These are phyloP conservation scores for Altica lythri DNA, from an alignment of 2,888 invertebrate genomes.

Conservation along the genomic window DNA sequence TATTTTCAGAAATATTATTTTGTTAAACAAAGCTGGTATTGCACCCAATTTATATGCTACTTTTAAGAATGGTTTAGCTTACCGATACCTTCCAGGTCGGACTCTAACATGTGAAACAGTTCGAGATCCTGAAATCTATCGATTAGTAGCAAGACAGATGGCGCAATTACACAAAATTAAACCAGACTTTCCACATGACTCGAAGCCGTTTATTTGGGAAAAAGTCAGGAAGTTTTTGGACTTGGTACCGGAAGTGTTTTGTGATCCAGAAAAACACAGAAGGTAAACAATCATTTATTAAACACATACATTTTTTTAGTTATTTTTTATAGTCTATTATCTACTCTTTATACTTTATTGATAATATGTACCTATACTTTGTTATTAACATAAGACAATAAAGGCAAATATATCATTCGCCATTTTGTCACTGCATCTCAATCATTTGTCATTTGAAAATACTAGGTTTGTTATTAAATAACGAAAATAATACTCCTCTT, in stretches of 20 bases:
- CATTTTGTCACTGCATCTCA: too few species aligned
- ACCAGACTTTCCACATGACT: constrained; percentile 45
- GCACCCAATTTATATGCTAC: constrained; percentile 88
- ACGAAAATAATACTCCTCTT: too few species aligned
- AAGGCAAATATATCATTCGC: too few species aligned
- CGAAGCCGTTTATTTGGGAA: constrained; percentile 73
- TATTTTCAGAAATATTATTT: constrained; percentile 58
- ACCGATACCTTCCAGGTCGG: constrained; percentile 83
- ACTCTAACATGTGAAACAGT: constrained; percentile 73
- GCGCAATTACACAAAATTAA: constrained; percentile 78
- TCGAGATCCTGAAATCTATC: constrained; percentile 68
- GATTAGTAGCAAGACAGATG: constrained; percentile 79
- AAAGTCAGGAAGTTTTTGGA: constrained; percentile 75
- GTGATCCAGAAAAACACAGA: constrained; percentile 53
- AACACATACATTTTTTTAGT: neutral
- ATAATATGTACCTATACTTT: too few species aligned
- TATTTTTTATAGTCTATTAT: neutral
- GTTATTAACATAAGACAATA: too few species aligned
- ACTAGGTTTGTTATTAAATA: too few species aligned
- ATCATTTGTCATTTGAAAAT: too few species aligned
- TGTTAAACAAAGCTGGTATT: constrained; percentile 74
- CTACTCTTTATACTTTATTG: too few species aligned
- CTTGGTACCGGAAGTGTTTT: constrained; percentile 73
- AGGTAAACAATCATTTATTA: constrained; percentile 19
- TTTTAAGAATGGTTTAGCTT: constrained; percentile 92